Base-by-base conservation (phyloP, 2,113 vertebrate species). In the Vulpes lagopus region DNA sequence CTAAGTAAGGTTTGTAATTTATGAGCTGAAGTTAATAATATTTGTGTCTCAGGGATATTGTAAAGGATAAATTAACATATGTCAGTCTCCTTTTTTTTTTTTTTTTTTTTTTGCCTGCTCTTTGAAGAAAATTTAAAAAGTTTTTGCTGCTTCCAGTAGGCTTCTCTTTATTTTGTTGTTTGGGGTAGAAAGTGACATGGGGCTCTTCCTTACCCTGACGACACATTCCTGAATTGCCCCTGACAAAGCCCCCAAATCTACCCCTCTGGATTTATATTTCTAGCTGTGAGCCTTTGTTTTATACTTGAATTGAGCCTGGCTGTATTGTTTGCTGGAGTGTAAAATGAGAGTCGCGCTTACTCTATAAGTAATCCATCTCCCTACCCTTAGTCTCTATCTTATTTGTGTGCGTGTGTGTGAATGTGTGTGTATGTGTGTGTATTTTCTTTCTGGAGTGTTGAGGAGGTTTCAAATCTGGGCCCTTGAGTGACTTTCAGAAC, bases 101-200 rank as follows among this genome's bases (percentile, higher is more conserved):
- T 95, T 23, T 60, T 96, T 94, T 97, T 43, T 43, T 43, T 95
- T 43, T 69, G 73, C 62, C 76, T 64, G 19, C 51, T 23, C 22
- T 88, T 80, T 69, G 69, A 87, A 78, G 80, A 94, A 79, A 90
- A 57, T 59, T 82, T 96, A 59, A 32, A 74, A 92, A 80, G 27
- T 35, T 80, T 55, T 69, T 30, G 11, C 78, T 59, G 0, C 11
- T 17, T n/a, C 78, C 15, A 59, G 27, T 51, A 59, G 55, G 43
- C 53, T 95, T 55, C 73, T 93, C 64, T 93, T 86, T 43, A 30
- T 53, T 27, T 76, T 76, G 19, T 35, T 81, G 5, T 64, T 95
- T 71, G 62, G 12, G 32, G 38, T 60, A 25, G 23, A 43, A 80
- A 79, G 49, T 49, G 62, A 32, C 60, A 17, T 9, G 73, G 51